phyloP scores from a whole-genome alignment of 2,797 vertebrate species.

The Sebastes goodei region DNA sequence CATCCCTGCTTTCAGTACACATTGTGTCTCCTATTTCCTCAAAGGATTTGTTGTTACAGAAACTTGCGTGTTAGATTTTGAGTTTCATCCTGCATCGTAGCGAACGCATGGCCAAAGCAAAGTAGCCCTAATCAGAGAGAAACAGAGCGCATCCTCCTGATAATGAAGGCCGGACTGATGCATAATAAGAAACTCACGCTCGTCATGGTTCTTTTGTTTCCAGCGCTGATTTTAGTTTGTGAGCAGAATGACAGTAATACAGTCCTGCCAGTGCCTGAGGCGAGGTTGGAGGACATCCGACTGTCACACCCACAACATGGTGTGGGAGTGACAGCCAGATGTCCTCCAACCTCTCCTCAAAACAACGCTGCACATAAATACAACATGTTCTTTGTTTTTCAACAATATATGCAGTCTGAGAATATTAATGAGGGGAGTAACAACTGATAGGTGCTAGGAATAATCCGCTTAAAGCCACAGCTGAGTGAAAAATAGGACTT shows the following conservation, averaged over 20 bases:
- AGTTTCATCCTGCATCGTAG: background rate
- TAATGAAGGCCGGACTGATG: constrained; percentile 45
- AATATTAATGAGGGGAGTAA: background rate
- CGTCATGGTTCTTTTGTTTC: constrained; percentile 53
- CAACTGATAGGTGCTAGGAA: background rate
- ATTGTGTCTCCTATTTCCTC: background rate
- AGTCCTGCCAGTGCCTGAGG: constrained; percentile 62
- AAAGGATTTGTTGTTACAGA: background rate
- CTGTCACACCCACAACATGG: constrained; percentile 57
- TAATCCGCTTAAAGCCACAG: background rate
- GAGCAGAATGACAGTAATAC: constrained; percentile 68
- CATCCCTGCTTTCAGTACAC: background rate
- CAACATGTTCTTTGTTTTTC: background rate
- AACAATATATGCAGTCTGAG: background rate
- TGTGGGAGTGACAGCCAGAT: constrained; percentile 60
- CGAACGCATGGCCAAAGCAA: constrained; percentile 14
- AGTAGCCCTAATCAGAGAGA: constrained; percentile 41
- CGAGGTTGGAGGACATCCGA: constrained; percentile 63
- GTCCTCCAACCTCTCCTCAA: constrained; percentile 46
- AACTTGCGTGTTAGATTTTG: background rate
- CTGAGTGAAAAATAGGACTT: background rate
- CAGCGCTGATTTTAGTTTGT: constrained; percentile 36
- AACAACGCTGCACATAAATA: background rate
- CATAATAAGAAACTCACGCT: constrained; percentile 35
- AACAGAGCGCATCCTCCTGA: constrained; percentile 28